Evolutionary conservation across 2,888 invertebrate species (phyloP), one percentile per base, ranked within the genome.

Genomic region (Cantharis rustica): DNA sequence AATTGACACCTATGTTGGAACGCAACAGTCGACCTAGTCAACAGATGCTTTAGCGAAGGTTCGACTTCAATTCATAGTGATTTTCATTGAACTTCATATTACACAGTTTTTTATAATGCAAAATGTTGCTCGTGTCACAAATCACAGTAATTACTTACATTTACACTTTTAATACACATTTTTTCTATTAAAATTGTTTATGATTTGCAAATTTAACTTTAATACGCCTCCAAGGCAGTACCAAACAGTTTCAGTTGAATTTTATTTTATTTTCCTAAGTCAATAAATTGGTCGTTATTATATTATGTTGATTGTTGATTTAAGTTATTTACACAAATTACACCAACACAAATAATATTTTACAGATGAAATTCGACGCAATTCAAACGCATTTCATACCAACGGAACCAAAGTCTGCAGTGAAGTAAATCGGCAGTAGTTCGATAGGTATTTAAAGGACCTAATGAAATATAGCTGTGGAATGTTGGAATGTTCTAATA

Each of bases 331-430:
- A 64, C 16, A 64, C 64, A 64, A 64, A 17, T 75, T 69, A 75
- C 75, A 76, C 73, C 72, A 73, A 78, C 76, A 72, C 78, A 70
- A 69, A 69, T 72, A 75, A 78, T 75, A 82, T 84, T 86, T 88
- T 88, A 83, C 90, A 91, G 91, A 90, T 87, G 89, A 90, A 82
- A 90, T 89, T 86, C 89, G 89, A 84, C 89, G 89, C 86, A 90
- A 89, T 86, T 90, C 90, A 84, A 91, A 90, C 87, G 16, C 64
- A 64, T 88, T 91, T 84, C 89, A 90, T 85, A 91, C 90, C 85
- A 91, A 91, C 87, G 91, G 91, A 88, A 91, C 91, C 86, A 91
- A 91, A 87, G 86, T 89, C 82, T 89, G 89, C 85, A 88, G 88
- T 83, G 89, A 89, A 85, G 87, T 89, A 82, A 83, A 81, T 80